phyloP scores from a whole-genome alignment of 2,113 vertebrate genomes.

The Microtus pennsylvanicus region DNA sequence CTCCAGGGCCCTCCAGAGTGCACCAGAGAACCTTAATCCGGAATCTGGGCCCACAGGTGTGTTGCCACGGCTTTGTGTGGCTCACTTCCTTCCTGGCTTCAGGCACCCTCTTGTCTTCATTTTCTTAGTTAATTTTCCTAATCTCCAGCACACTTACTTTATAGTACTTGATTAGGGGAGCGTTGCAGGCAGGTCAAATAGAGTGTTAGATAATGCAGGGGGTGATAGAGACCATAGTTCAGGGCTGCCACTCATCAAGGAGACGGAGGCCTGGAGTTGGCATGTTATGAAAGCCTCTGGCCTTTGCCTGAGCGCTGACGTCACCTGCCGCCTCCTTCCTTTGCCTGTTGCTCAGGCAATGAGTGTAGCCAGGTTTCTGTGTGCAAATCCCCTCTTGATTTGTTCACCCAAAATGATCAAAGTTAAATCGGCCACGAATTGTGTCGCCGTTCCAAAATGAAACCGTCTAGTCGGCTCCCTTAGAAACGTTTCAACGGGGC shows the following conservation, averaged over 20 bases:
- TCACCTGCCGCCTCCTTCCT: neutral
- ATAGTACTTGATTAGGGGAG: neutral
- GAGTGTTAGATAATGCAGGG: neutral
- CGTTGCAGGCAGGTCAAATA: neutral
- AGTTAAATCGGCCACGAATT: slow-evolving; percentile 65
- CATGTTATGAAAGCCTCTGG: neutral
- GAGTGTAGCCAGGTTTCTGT: neutral
- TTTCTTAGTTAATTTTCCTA: neutral
- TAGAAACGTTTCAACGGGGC: slow-evolving; percentile 12
- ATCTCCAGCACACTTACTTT: neutral
- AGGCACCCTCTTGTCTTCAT: neutral
- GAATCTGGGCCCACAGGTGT: neutral
- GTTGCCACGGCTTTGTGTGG: too few relatives aligned
- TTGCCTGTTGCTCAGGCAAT: neutral
- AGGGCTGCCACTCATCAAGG: neutral
- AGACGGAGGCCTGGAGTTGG: neutral
- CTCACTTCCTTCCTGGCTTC: slow-evolving; percentile 1
- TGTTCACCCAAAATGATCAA: slow-evolving; percentile 34
- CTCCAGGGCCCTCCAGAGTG: neutral
- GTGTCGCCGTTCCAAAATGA: slow-evolving; percentile 66
- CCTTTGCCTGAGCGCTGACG: neutral
- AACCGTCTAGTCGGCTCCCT: slow-evolving; percentile 44
- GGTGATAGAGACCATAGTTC: neutral
- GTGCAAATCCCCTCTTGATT: neutral
- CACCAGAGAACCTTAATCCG: neutral